Percentiles rank a stretch among this genome's conserved stretches.
These are phyloP conservation scores for Onthophagus taurus DNA, from an alignment of 1,140 invertebrate genomes.

Conservation along the genomic window DNA sequence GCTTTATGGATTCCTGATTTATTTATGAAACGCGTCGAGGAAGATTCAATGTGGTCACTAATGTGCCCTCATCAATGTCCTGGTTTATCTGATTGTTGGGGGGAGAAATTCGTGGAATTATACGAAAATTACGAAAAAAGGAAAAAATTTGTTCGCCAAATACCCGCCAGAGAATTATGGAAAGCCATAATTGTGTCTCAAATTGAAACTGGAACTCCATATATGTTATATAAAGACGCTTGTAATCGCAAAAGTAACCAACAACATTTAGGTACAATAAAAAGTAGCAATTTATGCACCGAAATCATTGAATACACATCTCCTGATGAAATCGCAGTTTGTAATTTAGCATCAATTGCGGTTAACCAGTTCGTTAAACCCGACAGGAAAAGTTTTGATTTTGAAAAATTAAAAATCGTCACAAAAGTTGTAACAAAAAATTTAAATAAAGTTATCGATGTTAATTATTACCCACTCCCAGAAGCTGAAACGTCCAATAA, in stretches of 20 bases:
- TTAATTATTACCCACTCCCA: constrained; percentile 91
- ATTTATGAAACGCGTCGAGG: constrained; percentile 94
- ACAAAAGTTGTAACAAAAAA: constrained; percentile 86
- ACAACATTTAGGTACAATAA: constrained; percentile 97
- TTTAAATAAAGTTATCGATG: constrained; percentile 95
- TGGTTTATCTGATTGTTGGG: constrained; percentile 85
- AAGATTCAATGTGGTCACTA: constrained; percentile 80
- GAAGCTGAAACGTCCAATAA: constrained; percentile 85
- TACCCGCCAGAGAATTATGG: constrained; percentile 88
- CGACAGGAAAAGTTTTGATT: constrained; percentile 73
- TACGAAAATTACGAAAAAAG: constrained; percentile 86
- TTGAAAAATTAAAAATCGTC: constrained; percentile 78
- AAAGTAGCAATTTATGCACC: constrained; percentile 96
- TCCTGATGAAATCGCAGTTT: constrained; percentile 92
- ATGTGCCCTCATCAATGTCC: constrained; percentile 96
- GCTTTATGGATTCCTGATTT: constrained; percentile 98
- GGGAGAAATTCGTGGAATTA: constrained; percentile 86
- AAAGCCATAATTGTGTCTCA: constrained; percentile 91
- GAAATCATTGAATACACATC: constrained; percentile 94
- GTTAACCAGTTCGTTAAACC: constrained; percentile 89
- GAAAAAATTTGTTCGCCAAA: constrained; percentile 41
- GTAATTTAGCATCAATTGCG: constrained; percentile 97
- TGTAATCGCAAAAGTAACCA: constrained; percentile 98
- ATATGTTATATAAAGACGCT: constrained; percentile 96
- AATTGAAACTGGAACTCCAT: constrained; percentile 97